Conservation (phyloP, 1,140 invertebrate genomes). For the Trinorchestia longiramus region DNA sequence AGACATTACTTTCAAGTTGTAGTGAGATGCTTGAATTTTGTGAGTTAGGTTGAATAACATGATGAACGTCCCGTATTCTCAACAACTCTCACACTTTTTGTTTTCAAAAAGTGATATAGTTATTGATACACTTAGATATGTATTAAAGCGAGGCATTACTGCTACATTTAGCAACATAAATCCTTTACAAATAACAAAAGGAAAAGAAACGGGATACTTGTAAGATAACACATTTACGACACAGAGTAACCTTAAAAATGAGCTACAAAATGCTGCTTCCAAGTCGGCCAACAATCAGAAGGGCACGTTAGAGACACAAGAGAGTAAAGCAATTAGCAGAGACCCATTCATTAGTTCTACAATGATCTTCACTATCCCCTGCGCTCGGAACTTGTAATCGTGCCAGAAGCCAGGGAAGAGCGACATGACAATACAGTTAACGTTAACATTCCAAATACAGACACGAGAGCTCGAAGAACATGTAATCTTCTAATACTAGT, state of each 20-base stretch:
- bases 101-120: no score
- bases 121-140: no score
- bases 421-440: background rate
- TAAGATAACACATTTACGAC: background rate
- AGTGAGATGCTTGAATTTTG: background rate
- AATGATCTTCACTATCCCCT: slow-evolving; percentile 17
- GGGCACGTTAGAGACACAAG: background rate
- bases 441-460: background rate
- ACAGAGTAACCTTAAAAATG: background rate
- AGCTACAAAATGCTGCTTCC: background rate
- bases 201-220: background rate
- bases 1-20: background rate
- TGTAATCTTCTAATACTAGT: no score
- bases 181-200: no score
- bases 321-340: slow-evolving; percentile 9
- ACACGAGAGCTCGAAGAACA: background rate
- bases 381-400: slow-evolving; percentile 24
- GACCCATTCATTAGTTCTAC: background rate
- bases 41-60: background rate
- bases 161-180: no score
- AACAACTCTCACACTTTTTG: background rate
- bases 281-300: background rate
- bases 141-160: no score
- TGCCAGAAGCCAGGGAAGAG: background rate
- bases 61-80: background rate